Base-by-base conservation (phyloP, 2,888 invertebrate genomes). In the Melanophora roralis region DNA sequence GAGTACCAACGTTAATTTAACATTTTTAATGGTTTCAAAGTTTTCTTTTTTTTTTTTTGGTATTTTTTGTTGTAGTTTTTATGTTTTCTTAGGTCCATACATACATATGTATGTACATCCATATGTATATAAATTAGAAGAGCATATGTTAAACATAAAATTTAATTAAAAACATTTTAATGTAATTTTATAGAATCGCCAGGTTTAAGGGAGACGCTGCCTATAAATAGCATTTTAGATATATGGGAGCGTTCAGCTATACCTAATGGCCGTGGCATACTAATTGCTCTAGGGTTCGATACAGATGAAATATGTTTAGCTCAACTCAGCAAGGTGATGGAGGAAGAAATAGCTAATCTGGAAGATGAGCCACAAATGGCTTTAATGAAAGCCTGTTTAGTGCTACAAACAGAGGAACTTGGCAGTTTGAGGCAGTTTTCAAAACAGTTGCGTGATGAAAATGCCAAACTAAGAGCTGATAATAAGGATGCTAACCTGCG, bases 401-500 rank as follows among this genome's bases (percentile, higher is more conserved):
- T 92, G 8, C 89, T 95, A 6, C 93, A 94, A 84, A 93, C 94
- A 71, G 91, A 93, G 14, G 94, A 95, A 85, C 91, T 93, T n/a
- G 90, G 91, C 23, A 91, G 91, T 82, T 86, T 94, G 43, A 92
- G 92, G 86, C 92, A 90, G 83, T 89, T 91, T 47, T 86, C 94
- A 84, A 94, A 94, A 73, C 94, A 95, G 83, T 90, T 94, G 84
- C 91, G 92, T 59, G 93, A 93, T 34, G 97, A 97, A 88, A 93
- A 96, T 67, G 94, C 95, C 83, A 97, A 97, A 88, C 89, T 97
- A 43, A 93, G 94, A 80, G 90, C 91, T 11, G 96, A 97, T 86
- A 93, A 97, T 16, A 91, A 92, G 19, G 96, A 96, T 86, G 96
- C 97, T 0, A 96, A 97, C 86, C 92, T 94, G 73, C 92, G 97